Conservation (phyloP, 2,797 vertebrate species). For the Anguilla anguilla region DNA sequence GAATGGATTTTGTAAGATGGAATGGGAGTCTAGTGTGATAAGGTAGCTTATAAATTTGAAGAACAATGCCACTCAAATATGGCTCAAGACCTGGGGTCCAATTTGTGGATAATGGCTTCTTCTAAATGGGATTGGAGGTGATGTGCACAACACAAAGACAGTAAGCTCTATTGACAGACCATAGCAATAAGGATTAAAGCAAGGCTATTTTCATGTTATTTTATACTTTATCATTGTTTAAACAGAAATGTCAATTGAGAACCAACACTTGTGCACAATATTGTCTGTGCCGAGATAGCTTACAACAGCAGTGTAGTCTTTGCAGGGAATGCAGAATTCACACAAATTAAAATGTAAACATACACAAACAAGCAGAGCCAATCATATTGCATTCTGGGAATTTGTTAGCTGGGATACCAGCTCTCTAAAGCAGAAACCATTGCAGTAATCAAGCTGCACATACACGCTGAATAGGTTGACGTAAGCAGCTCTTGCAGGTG, state of each 20-base stretch:
- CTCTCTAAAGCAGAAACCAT: background rate
- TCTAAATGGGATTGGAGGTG: background rate
- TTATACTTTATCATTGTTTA: background rate
- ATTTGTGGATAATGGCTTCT: background rate
- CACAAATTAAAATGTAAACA: background rate
- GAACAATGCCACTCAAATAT: background rate
- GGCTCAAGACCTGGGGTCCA: background rate
- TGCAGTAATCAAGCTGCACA: background rate
- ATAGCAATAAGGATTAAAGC: background rate
- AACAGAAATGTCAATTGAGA: background rate
- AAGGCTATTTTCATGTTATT: background rate
- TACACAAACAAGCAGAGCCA: background rate
- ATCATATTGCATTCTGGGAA: background rate
- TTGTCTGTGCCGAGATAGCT: no score
- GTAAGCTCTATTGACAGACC: background rate
- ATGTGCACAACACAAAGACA: background rate
- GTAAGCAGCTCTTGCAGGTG: background rate
- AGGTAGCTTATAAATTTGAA: background rate
- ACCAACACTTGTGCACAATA: no score
- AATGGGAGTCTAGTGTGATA: background rate
- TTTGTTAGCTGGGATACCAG: background rate
- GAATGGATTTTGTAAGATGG: conserved; percentile 13
- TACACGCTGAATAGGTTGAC: background rate
- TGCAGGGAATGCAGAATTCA: background rate
- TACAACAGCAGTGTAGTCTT: background rate